Base-by-base conservation (phyloP, 2,797 vertebrate genomes). In the Gastrophryne carolinensis region DNA sequence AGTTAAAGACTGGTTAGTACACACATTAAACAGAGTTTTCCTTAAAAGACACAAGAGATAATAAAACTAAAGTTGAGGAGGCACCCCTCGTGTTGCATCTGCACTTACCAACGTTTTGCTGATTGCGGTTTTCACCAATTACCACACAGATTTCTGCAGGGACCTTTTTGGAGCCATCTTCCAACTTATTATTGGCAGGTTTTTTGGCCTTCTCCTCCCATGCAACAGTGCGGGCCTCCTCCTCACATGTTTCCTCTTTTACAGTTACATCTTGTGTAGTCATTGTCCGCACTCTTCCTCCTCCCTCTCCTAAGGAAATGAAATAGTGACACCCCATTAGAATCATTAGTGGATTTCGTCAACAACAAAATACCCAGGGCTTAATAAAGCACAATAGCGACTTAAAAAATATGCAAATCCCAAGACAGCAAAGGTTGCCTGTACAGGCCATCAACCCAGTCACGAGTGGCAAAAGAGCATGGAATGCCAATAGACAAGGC, bases 101-200 rank as follows among this genome's bases (percentile, higher is more conserved):
- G 21, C 49, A 83, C 91, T 91, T 89, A 96, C 96, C 97, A 15
- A 98, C 95, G 1, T 94, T 91, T 89, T 96, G 97, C 83, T 96
- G 90, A 87, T 94, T 94, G 78, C 95, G 94, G 72, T 95, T 89
- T 0, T 94, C 93, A 0, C 97, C 98, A 7, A 99, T 96, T 80
- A 98, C 95, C 83, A 99, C 97, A 3, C 97, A 99, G 89, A 99
- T 99, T 87, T 99, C 98, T 0, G 97, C 96, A 0, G 97, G 97
- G 58, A 92, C 86, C 0, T 94, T 93, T n/a, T 87, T 84, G 0
- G 92, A 81, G 1, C 90, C 90, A 0, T 93, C 92, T 80, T 96
- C 96, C 15, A 91, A 90, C 0, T 85, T 95, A 85, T 93, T 96
- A 83, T 90, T 90, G 29, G 17, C 29, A 76, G 93, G 89, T 80